Evolutionary conservation across 2,113 vertebrate species (phyloP), one percentile per base, ranked within the genome.

Genomic region (Carassius auratus): DNA sequence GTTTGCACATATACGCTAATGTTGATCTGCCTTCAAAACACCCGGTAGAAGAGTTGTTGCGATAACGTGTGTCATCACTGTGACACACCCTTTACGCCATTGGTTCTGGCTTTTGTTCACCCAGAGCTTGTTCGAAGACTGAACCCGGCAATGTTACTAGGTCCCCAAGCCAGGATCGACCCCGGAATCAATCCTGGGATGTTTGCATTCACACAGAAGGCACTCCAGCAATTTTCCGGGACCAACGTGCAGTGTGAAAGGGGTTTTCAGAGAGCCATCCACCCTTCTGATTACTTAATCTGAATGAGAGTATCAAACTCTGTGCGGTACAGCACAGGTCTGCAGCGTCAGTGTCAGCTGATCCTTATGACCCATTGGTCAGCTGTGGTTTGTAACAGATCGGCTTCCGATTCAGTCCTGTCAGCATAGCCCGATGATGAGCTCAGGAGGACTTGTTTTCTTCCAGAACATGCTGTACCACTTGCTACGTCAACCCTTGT

Each of bases 321-420:
- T 62, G 48, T 2, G 48, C 45, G 57, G 23, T 13, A 50, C 19
- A 59, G 85, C 26, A 36, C 38, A 59, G 52, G 55, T 86, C 36
- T 59, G 68, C 52, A 68, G 33, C 3, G 17, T 85, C 66, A 8
- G 42, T 86, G 85, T 86, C 57, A 75, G 68, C 77, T 52, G 85
- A 86, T 75, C 77, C 68, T 36, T n/a, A 52, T 81, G 77, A 81
- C 77, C 68, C 33, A 38, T 74, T 81, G 77, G 52, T 75, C 52
- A 80, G 55, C 77, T 61, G 69, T 62, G 77, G 71, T 81, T 85
- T 86, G 85, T 86, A 86, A 86, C 71, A 12, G 77, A 86, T 81
- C 75, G 77, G 0, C 68, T 52, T 86, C 85, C 30, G 9, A 17
- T 86, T 81, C 77, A 64, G 85, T 42, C 42, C 57, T 52, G 85